Conservation (phyloP, 1,140 invertebrate species). For the Galleria mellonella region DNA sequence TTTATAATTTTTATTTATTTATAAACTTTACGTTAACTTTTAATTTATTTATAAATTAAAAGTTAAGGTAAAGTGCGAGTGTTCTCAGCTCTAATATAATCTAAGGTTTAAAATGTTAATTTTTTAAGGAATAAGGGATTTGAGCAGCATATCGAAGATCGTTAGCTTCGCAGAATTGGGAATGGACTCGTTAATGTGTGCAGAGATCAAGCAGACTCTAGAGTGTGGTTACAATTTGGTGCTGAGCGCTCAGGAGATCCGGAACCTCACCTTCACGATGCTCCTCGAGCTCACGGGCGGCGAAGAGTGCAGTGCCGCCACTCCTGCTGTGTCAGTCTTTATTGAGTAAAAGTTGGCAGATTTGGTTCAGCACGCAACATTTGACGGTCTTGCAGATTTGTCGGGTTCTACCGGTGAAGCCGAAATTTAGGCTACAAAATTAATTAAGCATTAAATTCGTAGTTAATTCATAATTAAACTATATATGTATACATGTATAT, state of each 20-base stretch:
- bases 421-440: too few relatives aligned
- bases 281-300: conserved; percentile 79
- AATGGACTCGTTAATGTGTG: conserved; percentile 98
- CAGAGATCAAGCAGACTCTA: conserved; percentile 97
- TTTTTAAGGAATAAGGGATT: conserved; percentile 82
- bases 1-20: too few relatives aligned
- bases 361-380: conserved; percentile 59
- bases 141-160: conserved; percentile 81
- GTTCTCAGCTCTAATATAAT: too few relatives aligned
- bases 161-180: conserved; percentile 92
- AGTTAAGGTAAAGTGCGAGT: too few relatives aligned
- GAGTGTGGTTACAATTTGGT: conserved; percentile 94
- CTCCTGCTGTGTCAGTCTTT: conserved; percentile 17
- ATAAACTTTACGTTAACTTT: too few relatives aligned
- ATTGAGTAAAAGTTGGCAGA: conserved; percentile 16
- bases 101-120: too few relatives aligned
- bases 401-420: too few relatives aligned
- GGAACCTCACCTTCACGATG: conserved; percentile 84
- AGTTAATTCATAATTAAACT: too few relatives aligned
- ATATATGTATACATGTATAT: too few relatives aligned
- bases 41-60: too few relatives aligned
- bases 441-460: too few relatives aligned
- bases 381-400: too few relatives aligned
- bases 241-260: conserved; percentile 91
- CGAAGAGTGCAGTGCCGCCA: conserved; percentile 24